Conservation (phyloP, 2,797 vertebrate genomes). For the Lophius americanus region DNA sequence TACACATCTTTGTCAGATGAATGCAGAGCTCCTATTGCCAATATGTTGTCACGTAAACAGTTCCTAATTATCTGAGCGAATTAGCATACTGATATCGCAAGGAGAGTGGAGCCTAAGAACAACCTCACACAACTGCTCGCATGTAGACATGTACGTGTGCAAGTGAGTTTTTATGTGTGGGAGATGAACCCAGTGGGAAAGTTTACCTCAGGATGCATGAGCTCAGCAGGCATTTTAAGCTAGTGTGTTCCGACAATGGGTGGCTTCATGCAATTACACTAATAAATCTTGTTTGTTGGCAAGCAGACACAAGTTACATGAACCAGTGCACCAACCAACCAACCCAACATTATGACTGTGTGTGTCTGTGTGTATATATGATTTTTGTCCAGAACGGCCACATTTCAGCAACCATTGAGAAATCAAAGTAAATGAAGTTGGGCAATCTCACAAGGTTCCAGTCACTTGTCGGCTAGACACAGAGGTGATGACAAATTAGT, state of each 20-base stretch:
- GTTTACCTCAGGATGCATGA: neutral
- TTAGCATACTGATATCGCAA: too few relatives aligned
- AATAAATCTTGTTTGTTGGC: slow-evolving; percentile 5
- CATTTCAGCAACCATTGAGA: slow-evolving; percentile 25
- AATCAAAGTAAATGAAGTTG: slow-evolving; percentile 22
- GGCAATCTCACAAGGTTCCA: slow-evolving; percentile 14
- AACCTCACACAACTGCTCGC: too few relatives aligned
- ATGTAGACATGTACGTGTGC: slow-evolving; percentile 5
- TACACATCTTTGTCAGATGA: too few relatives aligned
- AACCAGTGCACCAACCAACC: neutral
- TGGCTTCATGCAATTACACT: slow-evolving; percentile 17
- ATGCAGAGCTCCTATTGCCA: too few relatives aligned
- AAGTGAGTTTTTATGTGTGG: slow-evolving; percentile 18
- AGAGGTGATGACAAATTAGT: slow-evolving; percentile 1
- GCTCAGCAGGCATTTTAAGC: too few relatives aligned
- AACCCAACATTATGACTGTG: slow-evolving; percentile 17
- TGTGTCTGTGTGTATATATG: slow-evolving; percentile 4
- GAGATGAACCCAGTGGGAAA: neutral
- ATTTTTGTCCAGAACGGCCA: slow-evolving; percentile 5
- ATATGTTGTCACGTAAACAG: too few relatives aligned
- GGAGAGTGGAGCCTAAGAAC: too few relatives aligned
- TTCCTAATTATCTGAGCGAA: too few relatives aligned
- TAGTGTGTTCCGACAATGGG: neutral
- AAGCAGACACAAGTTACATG: slow-evolving; percentile 40
- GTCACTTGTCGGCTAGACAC: slow-evolving; percentile 17